Evolutionary conservation across 2,888 invertebrate species (phyloP).

Genomic region (Prosopocoilus inquinatus): DNA sequence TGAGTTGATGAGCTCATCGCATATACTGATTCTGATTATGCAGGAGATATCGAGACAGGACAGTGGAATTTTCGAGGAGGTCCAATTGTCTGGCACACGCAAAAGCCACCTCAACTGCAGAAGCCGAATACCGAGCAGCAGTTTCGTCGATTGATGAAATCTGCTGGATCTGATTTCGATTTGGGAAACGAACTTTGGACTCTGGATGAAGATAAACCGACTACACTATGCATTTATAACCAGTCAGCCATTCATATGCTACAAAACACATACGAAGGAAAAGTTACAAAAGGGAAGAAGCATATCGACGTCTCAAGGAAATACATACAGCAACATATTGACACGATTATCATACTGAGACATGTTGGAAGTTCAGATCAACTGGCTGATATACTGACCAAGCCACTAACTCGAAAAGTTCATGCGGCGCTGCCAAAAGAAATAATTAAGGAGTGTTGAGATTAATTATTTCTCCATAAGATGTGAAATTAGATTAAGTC

Average conservation of each 20-base stretch:
- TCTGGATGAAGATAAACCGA: conserved; percentile 26
- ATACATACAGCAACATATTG: conserved; percentile 35
- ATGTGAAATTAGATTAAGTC: no score
- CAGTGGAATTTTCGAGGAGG: no score
- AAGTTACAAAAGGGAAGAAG: conserved; percentile 35
- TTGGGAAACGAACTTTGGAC: conserved; percentile 28
- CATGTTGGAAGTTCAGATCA: conserved; percentile 32
- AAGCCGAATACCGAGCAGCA: conserved; percentile 30
- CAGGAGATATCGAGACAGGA: no score
- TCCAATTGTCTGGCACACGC: no score
- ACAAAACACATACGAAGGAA: conserved; percentile 29
- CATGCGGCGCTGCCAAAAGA: conserved; percentile 22
- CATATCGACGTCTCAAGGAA: conserved; percentile 36
- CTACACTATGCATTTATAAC: conserved; percentile 31
- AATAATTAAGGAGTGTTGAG: conserved; percentile 6
- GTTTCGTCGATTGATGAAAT: conserved; percentile 34
- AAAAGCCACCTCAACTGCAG: no score
- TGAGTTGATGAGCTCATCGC: no score
- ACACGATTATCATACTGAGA: conserved; percentile 26
- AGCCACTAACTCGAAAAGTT: conserved; percentile 22
- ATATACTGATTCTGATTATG: no score
- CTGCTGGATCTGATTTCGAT: conserved; percentile 34
- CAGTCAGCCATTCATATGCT: conserved; percentile 36
- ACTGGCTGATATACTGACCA: conserved; percentile 33
- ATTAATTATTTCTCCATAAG: no score